Base-by-base conservation (phyloP, 2,888 invertebrate species). In the Drosophila parthenogenetica region DNA sequence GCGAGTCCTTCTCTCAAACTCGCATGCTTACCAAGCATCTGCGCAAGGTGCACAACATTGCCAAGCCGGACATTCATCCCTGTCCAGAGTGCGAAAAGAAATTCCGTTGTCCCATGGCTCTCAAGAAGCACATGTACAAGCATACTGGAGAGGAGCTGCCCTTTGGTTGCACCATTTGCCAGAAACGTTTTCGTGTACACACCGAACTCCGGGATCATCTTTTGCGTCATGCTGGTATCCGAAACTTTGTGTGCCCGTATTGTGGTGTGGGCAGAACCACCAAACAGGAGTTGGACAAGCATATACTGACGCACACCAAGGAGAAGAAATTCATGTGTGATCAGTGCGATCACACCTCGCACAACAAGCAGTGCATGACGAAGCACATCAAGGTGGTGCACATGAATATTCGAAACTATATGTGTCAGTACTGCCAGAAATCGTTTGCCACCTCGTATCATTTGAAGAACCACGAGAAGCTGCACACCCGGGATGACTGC, bases 261-360 rank as follows among this genome's bases (percentile, higher is more conserved):
- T 91, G 91, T 40, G 91, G 91, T 0, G 90, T 90, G 8, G 90
- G 90, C 3, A 91, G 91, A 55, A 91, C 92, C 0, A 92, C 91
- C 0, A 79, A 90, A 0, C 90, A 91, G 59, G 91, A 91, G 58
- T 80, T 91, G 81, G 91, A 91, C 37, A 90, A 89, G 11, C 92
- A 92, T 53, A 87, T 92, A 7, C 75, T 90, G 17, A 91, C 90
- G 0, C 91, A 91, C 67, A 92, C 91, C 8, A 87, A 86, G 59
- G 91, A 91, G 29, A 91, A 91, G 45, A 89, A 86, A 48, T 91
- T 85, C 51, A 85, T 90, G 55, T 91, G 92, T 16, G 45, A 45
- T 49, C 79, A 84, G n/a, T 91, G 91, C 65, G 75, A 86, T 4
- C 88, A 90, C 62, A 84, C 90, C 5, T 90, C 90, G 2, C 90